phyloP scores from a whole-genome alignment of 2,797 vertebrate species.

The Spizella passerina region DNA sequence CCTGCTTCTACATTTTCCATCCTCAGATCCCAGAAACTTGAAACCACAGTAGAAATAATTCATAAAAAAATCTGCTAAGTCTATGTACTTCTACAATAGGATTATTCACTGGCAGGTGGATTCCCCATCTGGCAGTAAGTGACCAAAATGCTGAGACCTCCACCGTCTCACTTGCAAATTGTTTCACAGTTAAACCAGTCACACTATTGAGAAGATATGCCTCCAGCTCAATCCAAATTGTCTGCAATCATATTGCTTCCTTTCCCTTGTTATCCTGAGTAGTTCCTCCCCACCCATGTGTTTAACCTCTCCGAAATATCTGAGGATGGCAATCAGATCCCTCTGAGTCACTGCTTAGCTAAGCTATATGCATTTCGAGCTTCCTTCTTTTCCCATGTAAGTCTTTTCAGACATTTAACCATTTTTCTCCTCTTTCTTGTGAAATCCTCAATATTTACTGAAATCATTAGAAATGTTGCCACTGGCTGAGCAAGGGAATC shows the following conservation, averaged over 20 bases:
- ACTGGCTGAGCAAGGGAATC: neutral
- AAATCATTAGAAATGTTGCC: neutral
- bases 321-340: conserved; percentile 52
- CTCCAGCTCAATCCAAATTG: conserved; percentile 34
- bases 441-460: neutral
- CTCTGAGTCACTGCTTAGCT: conserved; percentile 66
- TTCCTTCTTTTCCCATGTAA: neutral
- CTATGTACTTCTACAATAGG: neutral
- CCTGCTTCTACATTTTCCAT: neutral
- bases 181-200: neutral
- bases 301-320: conserved; percentile 51
- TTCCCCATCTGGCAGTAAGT: conserved; percentile 26
- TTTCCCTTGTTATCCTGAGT: conserved; percentile 45
- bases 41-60: neutral
- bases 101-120: conserved; percentile 30
- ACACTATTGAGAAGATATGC: conserved; percentile 11
- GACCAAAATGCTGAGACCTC: neutral
- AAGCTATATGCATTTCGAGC: conserved; percentile 25
- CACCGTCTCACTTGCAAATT: neutral
- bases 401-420: conserved; percentile 17
- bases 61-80: neutral
- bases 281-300: conserved; percentile 36
- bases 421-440: neutral
- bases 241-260: conserved; percentile 61
- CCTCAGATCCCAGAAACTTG: neutral